phyloP scores from a whole-genome alignment of 2,113 vertebrate genomes.

The Danio rerio region GRCz12tu NC_133195.1:47640001-47640500 shows the following conservation, averaged over 20 bases:
- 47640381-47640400: not conserved
- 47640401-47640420: not conserved
- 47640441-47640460: too few species aligned
- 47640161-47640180: not conserved
- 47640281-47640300: not conserved
- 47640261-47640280: not conserved
- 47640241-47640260: not conserved
- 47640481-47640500: too few species aligned
- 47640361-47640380: not conserved
- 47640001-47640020: not conserved
- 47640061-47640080: not conserved
- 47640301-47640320: not conserved
- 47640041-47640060: not conserved
- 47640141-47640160: not conserved
- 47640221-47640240: slow-evolving; percentile 1
- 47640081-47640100: not conserved
- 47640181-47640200: not conserved
- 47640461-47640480: too few species aligned
- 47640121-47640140: slow-evolving; percentile 5
- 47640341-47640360: not conserved
- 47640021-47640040: not conserved
- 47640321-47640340: not conserved
- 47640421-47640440: not conserved
- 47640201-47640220: not conserved
- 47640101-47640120: not conserved